These are phyloP conservation scores for Jordanella pulchra DNA, from an alignment of 2,797 vertebrate species.

Conservation along the genomic window DNA sequence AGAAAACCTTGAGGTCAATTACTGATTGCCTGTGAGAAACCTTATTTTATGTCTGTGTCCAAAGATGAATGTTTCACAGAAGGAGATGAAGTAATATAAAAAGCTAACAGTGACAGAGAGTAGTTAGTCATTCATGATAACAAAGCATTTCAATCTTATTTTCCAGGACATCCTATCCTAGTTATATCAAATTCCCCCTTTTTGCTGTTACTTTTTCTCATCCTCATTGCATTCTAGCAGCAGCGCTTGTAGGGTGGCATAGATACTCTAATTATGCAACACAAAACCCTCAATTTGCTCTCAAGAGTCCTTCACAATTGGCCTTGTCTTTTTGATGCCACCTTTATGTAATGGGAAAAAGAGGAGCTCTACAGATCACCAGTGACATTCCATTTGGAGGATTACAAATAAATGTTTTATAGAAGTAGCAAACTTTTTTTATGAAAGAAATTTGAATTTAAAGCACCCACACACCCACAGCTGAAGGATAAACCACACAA, in stretches of 20 bases:
- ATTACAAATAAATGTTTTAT: conserved; percentile 64
- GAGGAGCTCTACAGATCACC: conserved; percentile 40
- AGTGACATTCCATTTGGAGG: conserved; percentile 58
- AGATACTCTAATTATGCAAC: conserved; percentile 63
- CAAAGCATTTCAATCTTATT: conserved; percentile 74
- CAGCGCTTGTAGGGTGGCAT: conserved; percentile 59
- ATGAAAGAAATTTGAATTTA: conserved; percentile 25
- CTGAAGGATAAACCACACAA: conserved; percentile 72
- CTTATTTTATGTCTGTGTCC: conserved; percentile 60
- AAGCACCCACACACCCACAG: conserved; percentile 15
- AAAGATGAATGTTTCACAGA: conserved; percentile 73
- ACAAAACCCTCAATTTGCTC: conserved; percentile 66
- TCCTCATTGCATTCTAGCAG: conserved; percentile 48
- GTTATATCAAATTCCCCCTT: conserved; percentile 58
- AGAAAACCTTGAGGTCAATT: conserved; percentile 68
- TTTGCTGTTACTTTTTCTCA: conserved; percentile 29
- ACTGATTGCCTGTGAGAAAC: conserved; percentile 67
- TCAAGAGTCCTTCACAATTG: conserved; percentile 51
- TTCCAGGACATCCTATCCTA: conserved; percentile 68
- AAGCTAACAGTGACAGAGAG: conserved; percentile 72
- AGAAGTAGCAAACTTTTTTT: conserved; percentile 54
- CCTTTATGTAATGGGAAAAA: conserved; percentile 37
- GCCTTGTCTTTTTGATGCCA: conserved; percentile 43
- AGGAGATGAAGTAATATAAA: conserved; percentile 56
- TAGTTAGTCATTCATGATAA: conserved; percentile 76